Conservation (phyloP, 2,888 invertebrate genomes). For the Drosophila diplacantha region DNA sequence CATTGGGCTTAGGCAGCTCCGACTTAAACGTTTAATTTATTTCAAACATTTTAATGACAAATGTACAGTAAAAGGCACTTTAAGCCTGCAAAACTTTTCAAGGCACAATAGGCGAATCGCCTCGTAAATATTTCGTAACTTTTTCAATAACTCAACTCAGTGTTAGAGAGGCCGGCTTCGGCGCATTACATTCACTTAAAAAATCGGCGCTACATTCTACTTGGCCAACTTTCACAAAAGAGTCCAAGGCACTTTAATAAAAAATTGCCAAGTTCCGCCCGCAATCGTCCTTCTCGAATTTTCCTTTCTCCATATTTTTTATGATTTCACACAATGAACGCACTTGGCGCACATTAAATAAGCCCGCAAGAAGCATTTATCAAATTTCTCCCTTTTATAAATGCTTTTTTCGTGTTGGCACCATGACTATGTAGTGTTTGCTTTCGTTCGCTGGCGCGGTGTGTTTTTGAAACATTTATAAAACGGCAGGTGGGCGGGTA, state of each 20-base stretch:
- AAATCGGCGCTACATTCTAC: constrained; percentile 42
- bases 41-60: constrained; percentile 9
- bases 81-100: background rate
- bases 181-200: constrained; percentile 64
- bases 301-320: constrained; percentile 43
- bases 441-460: constrained; percentile 29
- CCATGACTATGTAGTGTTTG: constrained; percentile 30
- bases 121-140: constrained; percentile 35
- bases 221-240: constrained; percentile 14
- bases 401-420: constrained; percentile 34
- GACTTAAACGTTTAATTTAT: background rate
- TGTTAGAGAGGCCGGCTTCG: constrained; percentile 24
- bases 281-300: constrained; percentile 23
- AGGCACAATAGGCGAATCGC: constrained; percentile 1
- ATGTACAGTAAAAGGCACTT: background rate
- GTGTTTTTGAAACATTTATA: constrained; percentile 66
- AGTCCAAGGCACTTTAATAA: constrained; percentile 19
- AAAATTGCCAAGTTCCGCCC: constrained; percentile 28
- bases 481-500: constrained; percentile 61
- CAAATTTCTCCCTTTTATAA: constrained; percentile 64
- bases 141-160: constrained; percentile 58
- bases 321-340: constrained; percentile 67
- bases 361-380: constrained; percentile 71
- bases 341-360: constrained; percentile 71
- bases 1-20: background rate